Percentiles rank a stretch among this genome's conserved stretches.
These are phyloP conservation scores for Odiellus spinosus DNA, from an alignment of 2,888 invertebrate species.

Conservation along the genomic window DNA sequence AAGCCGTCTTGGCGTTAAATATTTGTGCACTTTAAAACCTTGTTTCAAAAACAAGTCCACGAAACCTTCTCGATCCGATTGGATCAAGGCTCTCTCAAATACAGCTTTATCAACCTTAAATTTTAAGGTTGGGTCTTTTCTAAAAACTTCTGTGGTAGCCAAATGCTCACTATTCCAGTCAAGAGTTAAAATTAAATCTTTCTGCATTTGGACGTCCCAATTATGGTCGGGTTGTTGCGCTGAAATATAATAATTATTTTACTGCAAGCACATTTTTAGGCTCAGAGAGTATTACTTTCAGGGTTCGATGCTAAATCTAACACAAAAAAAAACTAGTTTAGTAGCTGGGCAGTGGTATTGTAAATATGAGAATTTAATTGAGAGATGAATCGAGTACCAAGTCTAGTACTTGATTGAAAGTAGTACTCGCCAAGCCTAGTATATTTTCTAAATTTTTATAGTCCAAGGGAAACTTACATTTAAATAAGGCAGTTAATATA, in stretches of 20 bases:
- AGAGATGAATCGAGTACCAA: no score
- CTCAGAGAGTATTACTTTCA: no score
- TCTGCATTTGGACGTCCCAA: constrained; percentile 21
- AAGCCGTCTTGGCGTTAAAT: constrained; percentile 23
- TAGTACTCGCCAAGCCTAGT: no score
- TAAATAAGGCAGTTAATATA: constrained; percentile 28
- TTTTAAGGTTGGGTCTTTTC: constrained; percentile 23
- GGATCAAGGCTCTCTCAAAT: constrained; percentile 28
- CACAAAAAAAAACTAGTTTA: not conserved
- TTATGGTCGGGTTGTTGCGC: constrained; percentile 15
- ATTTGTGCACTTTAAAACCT: constrained; percentile 29
- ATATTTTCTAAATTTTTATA: no score
- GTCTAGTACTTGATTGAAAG: no score
- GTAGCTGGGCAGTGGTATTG: not conserved
- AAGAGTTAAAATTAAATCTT: constrained; percentile 28
- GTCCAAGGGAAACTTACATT: no score
- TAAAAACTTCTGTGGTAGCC: constrained; percentile 27
- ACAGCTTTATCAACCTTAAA: constrained; percentile 25
- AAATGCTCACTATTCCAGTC: constrained; percentile 32
- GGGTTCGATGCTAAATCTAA: not conserved
- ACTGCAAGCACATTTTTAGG: no score
- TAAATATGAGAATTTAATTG: no score
- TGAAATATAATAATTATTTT: no score
- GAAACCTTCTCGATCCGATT: constrained; percentile 29
- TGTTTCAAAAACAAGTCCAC: constrained; percentile 30